Base-by-base conservation (phyloP, 2,888 invertebrate genomes). In the Lasioglossum villosulum region DNA sequence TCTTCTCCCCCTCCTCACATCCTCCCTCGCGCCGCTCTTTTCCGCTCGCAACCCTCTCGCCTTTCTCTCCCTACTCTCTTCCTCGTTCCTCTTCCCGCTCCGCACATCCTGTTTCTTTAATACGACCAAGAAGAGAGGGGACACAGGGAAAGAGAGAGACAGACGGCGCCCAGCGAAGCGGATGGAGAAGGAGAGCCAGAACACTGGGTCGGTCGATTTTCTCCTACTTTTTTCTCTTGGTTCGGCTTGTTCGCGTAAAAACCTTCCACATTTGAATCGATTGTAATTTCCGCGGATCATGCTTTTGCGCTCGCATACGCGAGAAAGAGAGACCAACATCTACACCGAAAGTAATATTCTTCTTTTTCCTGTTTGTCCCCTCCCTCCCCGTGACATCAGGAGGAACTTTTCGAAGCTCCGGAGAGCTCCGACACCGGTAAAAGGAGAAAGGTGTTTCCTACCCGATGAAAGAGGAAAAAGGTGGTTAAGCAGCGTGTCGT, bases 21-120 rank as follows among this genome's bases (percentile, higher is more conserved):
- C 68, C 91, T 90, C 91, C 79, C 76, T 84, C 75, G 80, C 78
- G 82, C 78, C 82, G 88, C 73, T 87, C 90, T 87, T 90, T 91
- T 87, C 89, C 84, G 86, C 83, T 89, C 85, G 72, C 90, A 86
- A 87, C 87, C 89, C 89, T 90, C 85, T 82, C 84, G 84, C 86
- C 89, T 89, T 90, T 86, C 85, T 88, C 83, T 79, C 78, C 83
- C 82, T 72, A 39, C 78, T 68, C 83, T 87, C 86, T 86, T 88
- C 37, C 70, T 84, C 79, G 82, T 87, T 89, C 81, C 87, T 90
- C 87, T 42, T 88, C 80, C 83, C 89, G 78, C 88, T 85, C 80
- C 89, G 91, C 90, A 66, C 91, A 91, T 93, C 92, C 91, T 91
- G 91, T 90, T 91, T 89, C 86, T 86, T 87, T 83, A 85, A 87